These are phyloP conservation scores for Camptogramma bilineatum DNA, from an alignment of 2,888 invertebrate genomes.

Conservation along the genomic window DNA sequence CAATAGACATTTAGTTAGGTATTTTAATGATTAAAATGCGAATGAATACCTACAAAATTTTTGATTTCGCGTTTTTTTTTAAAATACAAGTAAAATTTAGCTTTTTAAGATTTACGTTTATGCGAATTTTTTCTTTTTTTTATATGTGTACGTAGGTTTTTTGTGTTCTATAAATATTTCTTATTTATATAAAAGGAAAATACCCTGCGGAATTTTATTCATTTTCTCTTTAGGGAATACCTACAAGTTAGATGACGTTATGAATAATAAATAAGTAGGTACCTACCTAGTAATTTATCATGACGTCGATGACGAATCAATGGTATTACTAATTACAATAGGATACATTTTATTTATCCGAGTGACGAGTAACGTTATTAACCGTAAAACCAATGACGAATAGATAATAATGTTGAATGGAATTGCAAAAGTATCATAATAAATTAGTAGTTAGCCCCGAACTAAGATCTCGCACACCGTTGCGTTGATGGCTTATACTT, in stretches of 20 bases:
- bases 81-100: too few species aligned
- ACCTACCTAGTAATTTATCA: neutral
- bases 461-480: too few species aligned
- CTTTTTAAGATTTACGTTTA: too few species aligned
- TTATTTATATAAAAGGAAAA: neutral
- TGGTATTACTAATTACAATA: conserved; percentile 4
- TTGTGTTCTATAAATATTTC: too few species aligned
- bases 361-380: conserved; percentile 20
- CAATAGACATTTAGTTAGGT: too few species aligned
- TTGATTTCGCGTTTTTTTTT: too few species aligned
- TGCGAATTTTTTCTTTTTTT: too few species aligned
- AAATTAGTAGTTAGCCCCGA: too few species aligned
- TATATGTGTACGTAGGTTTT: too few species aligned
- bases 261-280: neutral
- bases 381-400: conserved; percentile 43
- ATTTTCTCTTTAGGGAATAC: neutral
- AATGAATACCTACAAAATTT: too few species aligned
- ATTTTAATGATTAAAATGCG: too few species aligned
- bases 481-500: too few species aligned
- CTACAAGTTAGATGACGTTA: neutral
- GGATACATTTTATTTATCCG: neutral
- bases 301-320: conserved; percentile 11
- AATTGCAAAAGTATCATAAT: neutral
- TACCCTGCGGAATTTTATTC: neutral
- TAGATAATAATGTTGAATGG: neutral